phyloP scores from a whole-genome alignment of 2,888 invertebrate genomes.

The Hofmannophila pseudospretella region DNA sequence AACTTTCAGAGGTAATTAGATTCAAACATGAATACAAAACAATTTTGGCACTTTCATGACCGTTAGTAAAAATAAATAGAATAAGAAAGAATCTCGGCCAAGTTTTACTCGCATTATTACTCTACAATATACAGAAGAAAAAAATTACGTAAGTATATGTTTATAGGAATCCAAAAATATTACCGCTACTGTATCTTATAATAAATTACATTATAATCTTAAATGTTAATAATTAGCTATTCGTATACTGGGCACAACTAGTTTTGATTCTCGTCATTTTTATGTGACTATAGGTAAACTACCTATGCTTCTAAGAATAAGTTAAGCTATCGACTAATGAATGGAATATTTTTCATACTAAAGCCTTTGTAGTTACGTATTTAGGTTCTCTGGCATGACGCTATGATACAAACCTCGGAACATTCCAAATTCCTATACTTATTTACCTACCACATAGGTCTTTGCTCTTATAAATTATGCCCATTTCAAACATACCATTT shows the following conservation, averaged over 20 bases:
- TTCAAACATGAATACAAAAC: constrained; percentile 43
- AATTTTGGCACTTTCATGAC: constrained; percentile 69
- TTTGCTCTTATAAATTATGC: too few relatives aligned
- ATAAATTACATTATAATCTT: constrained; percentile 71
- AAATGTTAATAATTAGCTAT: constrained; percentile 51
- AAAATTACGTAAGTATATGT: constrained; percentile 76
- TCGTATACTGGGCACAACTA: constrained; percentile 79
- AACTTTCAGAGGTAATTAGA: constrained; percentile 52
- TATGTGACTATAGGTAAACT: constrained; percentile 74
- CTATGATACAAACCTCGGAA: too few relatives aligned
- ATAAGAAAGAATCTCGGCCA: constrained; percentile 61
- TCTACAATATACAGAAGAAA: constrained; percentile 51
- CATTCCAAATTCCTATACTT: too few relatives aligned
- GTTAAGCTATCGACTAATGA: constrained; percentile 74
- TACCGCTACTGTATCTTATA: constrained; percentile 74
- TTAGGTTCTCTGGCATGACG: constrained; percentile 48
- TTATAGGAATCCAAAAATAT: constrained; percentile 79
- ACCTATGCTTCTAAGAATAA: constrained; percentile 74
- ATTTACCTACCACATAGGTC: too few relatives aligned
- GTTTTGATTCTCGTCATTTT: constrained; percentile 76
- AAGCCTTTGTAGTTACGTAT: constrained; percentile 75
- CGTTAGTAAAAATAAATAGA: constrained; percentile 29
- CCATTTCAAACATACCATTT: too few relatives aligned
- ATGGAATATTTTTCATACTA: constrained; percentile 73
- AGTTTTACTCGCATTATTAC: constrained; percentile 35